A percentile compares a stretch with the other conserved stretches of the same genome.
phyloP scores from a whole-genome alignment of 2,888 invertebrate species.

The Metacarcinus magister region DNA sequence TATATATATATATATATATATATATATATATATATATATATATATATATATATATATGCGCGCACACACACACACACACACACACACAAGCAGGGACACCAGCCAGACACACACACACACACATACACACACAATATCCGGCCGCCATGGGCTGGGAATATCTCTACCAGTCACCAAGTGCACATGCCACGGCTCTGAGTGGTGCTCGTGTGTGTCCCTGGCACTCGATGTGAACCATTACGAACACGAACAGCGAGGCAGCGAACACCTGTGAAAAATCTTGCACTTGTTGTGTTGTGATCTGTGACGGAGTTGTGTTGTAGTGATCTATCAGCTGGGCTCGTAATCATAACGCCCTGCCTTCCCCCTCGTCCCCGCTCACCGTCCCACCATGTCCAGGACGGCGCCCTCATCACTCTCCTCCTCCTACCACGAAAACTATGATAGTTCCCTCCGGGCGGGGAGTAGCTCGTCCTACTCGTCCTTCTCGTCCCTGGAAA shows the following conservation, averaged over 20 bases:
- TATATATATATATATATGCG: neutral
- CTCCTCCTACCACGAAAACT: slow-evolving; percentile 47
- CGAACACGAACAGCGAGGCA: neutral
- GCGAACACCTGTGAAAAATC: neutral
- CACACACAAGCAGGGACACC: neutral
- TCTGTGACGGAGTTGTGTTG: neutral
- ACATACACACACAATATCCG: neutral
- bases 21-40: neutral
- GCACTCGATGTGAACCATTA: neutral
- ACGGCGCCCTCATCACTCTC: slow-evolving; percentile 9
- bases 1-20: neutral
- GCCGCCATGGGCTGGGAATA: neutral
- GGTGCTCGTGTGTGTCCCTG: neutral
- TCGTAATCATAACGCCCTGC: neutral
- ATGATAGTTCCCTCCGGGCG: neutral
- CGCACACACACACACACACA: slow-evolving; percentile 42
- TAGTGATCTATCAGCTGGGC: neutral
- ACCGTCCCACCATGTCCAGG: slow-evolving; percentile 41
- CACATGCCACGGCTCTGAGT: neutral
- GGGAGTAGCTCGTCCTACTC: neutral
- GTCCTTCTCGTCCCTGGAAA: slow-evolving; percentile 46
- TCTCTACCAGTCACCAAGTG: neutral
- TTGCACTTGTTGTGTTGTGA: neutral
- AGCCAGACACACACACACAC: slow-evolving; percentile 31
- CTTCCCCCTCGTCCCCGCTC: neutral